Conservation (phyloP, 1,140 invertebrate genomes). For the Berghia stephanieae region DNA sequence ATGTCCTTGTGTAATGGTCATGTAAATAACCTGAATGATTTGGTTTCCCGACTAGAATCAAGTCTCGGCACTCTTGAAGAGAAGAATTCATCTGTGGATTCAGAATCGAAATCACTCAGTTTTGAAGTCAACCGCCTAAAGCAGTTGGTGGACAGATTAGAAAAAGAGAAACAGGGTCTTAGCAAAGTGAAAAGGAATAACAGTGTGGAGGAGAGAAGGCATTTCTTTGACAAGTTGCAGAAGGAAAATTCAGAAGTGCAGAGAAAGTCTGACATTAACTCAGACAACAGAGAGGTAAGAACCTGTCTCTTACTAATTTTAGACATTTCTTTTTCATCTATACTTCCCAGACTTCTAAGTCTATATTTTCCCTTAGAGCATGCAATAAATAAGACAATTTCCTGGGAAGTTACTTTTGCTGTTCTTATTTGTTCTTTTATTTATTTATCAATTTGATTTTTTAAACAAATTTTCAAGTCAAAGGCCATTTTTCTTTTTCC, state of each 20-base stretch:
- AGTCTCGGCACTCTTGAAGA: not conserved
- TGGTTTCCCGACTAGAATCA: slow-evolving; percentile 13
- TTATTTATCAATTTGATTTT: no score
- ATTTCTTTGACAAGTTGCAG: slow-evolving; percentile 37
- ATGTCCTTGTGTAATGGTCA: not conserved
- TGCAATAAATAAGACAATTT: no score
- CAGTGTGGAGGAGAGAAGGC: slow-evolving; percentile 19
- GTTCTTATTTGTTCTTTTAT: no score
- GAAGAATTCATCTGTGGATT: not conserved
- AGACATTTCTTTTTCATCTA: no score
- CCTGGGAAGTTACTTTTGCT: no score
- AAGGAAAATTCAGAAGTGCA: slow-evolving; percentile 38
- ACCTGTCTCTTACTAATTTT: no score
- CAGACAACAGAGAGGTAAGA: no score
- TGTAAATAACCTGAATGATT: slow-evolving; percentile 13
- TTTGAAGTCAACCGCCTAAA: slow-evolving; percentile 27
- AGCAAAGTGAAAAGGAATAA: slow-evolving; percentile 3
- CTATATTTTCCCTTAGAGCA: no score
- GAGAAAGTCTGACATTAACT: no score
- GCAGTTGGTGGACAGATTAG: slow-evolving; percentile 24
- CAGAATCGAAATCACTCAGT: slow-evolving; percentile 5
- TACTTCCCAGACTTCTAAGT: no score
- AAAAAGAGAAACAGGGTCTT: slow-evolving; percentile 30
- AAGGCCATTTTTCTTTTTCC: no score
- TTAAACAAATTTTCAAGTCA: no score